Base-by-base conservation (phyloP, 2,888 invertebrate genomes). In the Elgonia sp. region DNA sequence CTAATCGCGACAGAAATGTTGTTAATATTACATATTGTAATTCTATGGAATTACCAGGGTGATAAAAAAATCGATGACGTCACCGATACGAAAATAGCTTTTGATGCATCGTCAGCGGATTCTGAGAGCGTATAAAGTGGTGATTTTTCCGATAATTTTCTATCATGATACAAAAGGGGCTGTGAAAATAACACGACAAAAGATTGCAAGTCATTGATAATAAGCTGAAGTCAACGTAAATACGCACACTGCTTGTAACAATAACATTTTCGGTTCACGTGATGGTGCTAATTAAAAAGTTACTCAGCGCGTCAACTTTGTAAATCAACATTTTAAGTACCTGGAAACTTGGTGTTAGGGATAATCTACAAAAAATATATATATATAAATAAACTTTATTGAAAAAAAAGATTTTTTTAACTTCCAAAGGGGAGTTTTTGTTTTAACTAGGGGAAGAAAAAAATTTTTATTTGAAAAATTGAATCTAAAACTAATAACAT, bases 91-190 rank as follows among this genome's bases (percentile, higher is more conserved):
- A 85, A 88, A 88, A 88, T 85, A 88, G 79, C 81, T 40, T 20
- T 53, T 62, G 63, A 73, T 88, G 84, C 84, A 88, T 79, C 81
- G 88, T 82, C 84, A 82, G 88, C 82, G 65, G 79, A 85, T 84
- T 84, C 80, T 84, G 67, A 80, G 87, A 84, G 84, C 76, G 84
- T 84, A 84, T 84, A 73, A 87, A 87, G 84, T 73, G 88, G 72
- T 69, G 81, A 88, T 82, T 88, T 88, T 88, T 84, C 88, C 84
- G 82, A 88, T 88, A 88, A 88, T 88, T 88, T 85, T 85, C 82
- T 84, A 85, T 85, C 88, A 62, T 65, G 67, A 79, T 80, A 85
- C 76, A 81, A 84, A 80, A 83, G 79, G 79, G 79, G 69, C 62
- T 75, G 84, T 63, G 75, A 84, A 87, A 84, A 87, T 83, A 86